Evolutionary conservation across 2,113 vertebrate species (phyloP), one percentile per base, ranked within the genome.

Genomic region (Hydropotes inermis): DNA sequence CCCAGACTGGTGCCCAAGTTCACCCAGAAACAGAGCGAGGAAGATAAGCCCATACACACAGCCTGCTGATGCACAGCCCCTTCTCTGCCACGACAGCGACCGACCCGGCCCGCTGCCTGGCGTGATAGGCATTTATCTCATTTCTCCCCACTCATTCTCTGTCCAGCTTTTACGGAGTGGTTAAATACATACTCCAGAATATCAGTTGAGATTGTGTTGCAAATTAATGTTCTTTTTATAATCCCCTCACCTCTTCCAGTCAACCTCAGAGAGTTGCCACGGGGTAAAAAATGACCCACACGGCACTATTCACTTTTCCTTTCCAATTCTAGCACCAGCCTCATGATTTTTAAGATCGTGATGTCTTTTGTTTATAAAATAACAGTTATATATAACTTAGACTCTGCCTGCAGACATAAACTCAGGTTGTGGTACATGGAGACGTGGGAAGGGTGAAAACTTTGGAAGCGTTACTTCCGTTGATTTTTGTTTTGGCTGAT

Each of bases 291-390:
- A 36, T 27, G 23, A 7, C 30, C 47, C 25, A 87, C 33, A 57
- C 0, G 10, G 25, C 1, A 8, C 14, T 52, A 36, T 57, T 74
- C 1, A 8, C 14, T 52, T 43, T 64, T 85, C 39, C 50, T 50
- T 50, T 93, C 58, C 83, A 52, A 6, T 27, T 88, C 60, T 28
- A 67, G 76, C 5, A 67, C n/a, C 10, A 28, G 52, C 67, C 83
- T 67, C 64, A 25, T 21, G 25, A 50, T 54, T 83, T 93, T 57
- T 0, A 84, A 67, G 50, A 1, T 23, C 67, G 55, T 47, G n/a
- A 19, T 47, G 45, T 81, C 36, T 89, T 94, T 95, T 78, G 92
- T 83, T 89, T 81, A 89, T 43, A 55, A 94, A 57, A 47, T 47
- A 28, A 60, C 39, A 45, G 52, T 43, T 88, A 47, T 81, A 86